These are phyloP conservation scores for Nebria salina DNA, from an alignment of 2,888 invertebrate species.

Conservation along the genomic window DNA sequence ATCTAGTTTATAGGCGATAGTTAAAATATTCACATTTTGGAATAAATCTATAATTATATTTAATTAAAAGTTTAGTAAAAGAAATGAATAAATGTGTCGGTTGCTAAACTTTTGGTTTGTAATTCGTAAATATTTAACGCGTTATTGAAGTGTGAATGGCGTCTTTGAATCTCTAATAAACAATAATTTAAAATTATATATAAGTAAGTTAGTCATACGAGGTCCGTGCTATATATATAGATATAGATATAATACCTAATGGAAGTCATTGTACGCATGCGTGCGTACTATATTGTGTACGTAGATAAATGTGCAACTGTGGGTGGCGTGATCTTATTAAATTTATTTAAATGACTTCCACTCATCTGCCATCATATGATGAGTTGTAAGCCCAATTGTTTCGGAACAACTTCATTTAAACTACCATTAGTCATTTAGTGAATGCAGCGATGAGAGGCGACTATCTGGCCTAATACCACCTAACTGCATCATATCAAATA, in stretches of 20 bases:
- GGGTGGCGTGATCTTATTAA: not conserved
- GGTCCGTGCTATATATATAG: not conserved
- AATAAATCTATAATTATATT: not conserved
- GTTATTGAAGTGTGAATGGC: not conserved
- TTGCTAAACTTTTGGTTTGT: no score
- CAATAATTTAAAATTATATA: not conserved
- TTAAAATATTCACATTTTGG: not conserved
- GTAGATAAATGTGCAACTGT: not conserved
- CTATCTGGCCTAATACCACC: not conserved
- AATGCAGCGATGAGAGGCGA: not conserved
- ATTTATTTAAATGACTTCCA: not conserved
- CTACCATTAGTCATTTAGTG: not conserved
- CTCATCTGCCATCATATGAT: not conserved
- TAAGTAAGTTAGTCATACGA: not conserved
- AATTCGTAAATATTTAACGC: not conserved
- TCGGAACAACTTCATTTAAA: constrained; percentile 1
- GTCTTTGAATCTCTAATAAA: not conserved
- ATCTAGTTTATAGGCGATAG: not conserved
- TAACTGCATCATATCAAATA: not conserved
- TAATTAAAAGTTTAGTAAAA: no score
- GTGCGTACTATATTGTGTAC: not conserved
- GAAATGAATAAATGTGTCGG: no score
- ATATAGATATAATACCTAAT: not conserved
- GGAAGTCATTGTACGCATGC: not conserved
- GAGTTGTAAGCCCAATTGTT: not conserved